phyloP scores from a whole-genome alignment of 2,113 vertebrate genomes.

The Motacilla alba region DNA sequence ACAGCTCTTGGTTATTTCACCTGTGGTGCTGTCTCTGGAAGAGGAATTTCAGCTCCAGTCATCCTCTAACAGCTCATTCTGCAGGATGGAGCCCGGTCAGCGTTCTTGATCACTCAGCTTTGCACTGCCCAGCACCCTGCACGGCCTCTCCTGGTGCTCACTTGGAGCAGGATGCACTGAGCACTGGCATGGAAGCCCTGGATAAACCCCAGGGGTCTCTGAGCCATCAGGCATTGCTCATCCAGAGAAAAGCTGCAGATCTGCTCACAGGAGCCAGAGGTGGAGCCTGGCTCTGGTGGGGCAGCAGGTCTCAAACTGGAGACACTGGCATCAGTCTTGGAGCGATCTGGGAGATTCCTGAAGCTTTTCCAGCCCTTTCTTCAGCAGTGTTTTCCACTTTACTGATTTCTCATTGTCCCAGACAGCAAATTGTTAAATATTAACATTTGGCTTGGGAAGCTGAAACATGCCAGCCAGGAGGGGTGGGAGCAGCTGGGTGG shows the following conservation, averaged over 20 bases:
- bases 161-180: accelerated
- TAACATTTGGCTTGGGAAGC: not conserved
- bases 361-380: not conserved
- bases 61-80: not conserved
- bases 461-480: not conserved
- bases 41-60: not conserved
- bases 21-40: not conserved
- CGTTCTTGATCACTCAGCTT: accelerated
- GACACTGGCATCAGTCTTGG: not conserved
- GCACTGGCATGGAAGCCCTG: not conserved
- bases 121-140: not conserved
- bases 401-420: not conserved
- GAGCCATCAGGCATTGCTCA: not conserved
- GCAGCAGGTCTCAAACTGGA: not conserved
- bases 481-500: not conserved
- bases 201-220: not conserved
- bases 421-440: slow-evolving; percentile 1
- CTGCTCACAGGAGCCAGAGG: not conserved
- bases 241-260: not conserved
- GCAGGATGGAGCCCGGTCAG: not conserved
- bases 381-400: not conserved
- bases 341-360: not conserved
- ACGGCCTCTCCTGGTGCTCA: not conserved
- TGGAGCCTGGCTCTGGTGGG: not conserved
- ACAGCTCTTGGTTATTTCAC: accelerated